Evolutionary conservation across 2,113 vertebrate species (phyloP).

Genomic region (Monopterus albus): DNA sequence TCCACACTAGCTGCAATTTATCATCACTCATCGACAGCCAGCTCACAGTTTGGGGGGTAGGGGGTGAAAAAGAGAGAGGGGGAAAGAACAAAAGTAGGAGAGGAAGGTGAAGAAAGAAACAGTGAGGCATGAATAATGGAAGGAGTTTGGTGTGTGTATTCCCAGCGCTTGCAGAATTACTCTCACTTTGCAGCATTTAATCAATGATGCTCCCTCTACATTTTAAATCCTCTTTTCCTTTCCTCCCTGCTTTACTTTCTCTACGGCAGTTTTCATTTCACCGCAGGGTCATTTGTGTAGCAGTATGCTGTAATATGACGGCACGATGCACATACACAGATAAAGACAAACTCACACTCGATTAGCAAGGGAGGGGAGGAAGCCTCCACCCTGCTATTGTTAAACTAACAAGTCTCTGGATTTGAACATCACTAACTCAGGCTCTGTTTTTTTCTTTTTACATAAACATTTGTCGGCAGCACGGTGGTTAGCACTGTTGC

Average conservation of each 20-base stretch:
- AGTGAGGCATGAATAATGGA: conserved; percentile 78
- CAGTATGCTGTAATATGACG: conserved; percentile 39
- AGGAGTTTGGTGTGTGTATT: conserved; percentile 64
- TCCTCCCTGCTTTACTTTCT: conserved; percentile 38
- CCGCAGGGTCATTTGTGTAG: conserved; percentile 54
- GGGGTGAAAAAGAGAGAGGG: background rate
- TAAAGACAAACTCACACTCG: conserved; percentile 15
- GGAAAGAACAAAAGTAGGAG: conserved; percentile 15
- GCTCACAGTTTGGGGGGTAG: conserved; percentile 33
- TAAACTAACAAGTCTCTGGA: too few relatives aligned
- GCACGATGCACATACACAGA: conserved; percentile 29
- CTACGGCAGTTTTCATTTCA: conserved; percentile 51
- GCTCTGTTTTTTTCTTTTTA: too few relatives aligned
- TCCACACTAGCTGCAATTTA: conserved; percentile 64
- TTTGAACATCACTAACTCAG: too few relatives aligned
- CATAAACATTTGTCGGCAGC: too few relatives aligned
- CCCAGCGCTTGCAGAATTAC: conserved; percentile 75
- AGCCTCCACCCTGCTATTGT: too few relatives aligned
- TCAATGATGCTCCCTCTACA: conserved; percentile 77
- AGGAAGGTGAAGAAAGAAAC: conserved; percentile 46
- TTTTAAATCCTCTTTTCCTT: conserved; percentile 60
- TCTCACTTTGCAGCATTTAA: conserved; percentile 83
- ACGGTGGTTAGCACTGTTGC: too few relatives aligned
- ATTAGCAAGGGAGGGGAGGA: background rate
- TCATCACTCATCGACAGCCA: conserved; percentile 73